Evolutionary conservation across 2,888 invertebrate genomes (phyloP).

Genomic region (Deilephila elpenor): DNA sequence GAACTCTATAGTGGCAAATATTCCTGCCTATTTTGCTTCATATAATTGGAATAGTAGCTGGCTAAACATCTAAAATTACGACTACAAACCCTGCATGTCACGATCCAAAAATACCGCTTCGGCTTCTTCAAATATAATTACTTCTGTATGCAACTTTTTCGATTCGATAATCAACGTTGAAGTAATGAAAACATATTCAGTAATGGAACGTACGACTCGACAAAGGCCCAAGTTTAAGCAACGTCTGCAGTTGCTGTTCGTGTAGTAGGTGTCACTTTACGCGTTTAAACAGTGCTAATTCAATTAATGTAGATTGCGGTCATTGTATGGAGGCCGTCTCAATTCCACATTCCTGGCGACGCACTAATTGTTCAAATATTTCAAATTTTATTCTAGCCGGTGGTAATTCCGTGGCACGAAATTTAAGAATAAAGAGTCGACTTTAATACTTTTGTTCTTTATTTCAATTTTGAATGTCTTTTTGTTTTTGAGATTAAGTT

Average conservation of each 20-base stretch:
- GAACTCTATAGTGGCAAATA: too few species aligned
- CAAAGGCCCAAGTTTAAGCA: background rate
- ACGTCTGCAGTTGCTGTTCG: too few species aligned
- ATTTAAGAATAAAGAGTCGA: background rate
- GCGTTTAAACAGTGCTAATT: constrained; percentile 33
- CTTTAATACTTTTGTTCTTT: background rate
- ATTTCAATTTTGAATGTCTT: too few species aligned
- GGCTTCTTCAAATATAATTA: too few species aligned
- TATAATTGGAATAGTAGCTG: too few species aligned
- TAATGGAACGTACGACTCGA: background rate
- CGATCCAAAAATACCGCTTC: too few species aligned
- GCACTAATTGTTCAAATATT: background rate
- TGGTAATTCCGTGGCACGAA: background rate
- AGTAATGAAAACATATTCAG: background rate
- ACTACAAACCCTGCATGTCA: too few species aligned
- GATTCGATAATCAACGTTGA: too few species aligned
- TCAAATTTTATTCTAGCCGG: background rate
- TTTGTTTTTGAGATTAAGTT: too few species aligned
- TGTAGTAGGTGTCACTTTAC: constrained; percentile 12
- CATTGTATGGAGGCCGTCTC: constrained; percentile 41
- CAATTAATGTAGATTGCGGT: constrained; percentile 44
- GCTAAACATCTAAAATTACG: too few species aligned
- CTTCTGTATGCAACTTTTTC: too few species aligned
- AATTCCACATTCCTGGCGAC: background rate
- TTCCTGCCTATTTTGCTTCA: too few species aligned